These are phyloP conservation scores for Alloscopus bannaensis DNA, from an alignment of 2,888 invertebrate genomes.

Conservation along the genomic window DNA sequence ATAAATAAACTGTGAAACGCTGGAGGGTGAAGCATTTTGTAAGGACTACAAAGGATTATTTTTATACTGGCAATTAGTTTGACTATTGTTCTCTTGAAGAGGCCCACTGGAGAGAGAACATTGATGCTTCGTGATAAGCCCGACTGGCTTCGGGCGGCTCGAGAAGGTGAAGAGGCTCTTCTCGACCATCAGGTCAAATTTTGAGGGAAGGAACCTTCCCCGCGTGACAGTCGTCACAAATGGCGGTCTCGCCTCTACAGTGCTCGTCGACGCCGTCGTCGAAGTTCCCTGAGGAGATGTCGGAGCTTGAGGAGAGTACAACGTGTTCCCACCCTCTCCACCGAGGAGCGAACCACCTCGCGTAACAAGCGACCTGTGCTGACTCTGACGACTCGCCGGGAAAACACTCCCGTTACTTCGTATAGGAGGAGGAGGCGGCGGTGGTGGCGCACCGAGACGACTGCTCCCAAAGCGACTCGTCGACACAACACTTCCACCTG, in stretches of 20 bases:
- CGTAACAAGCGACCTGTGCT: constrained; percentile 43
- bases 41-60: no score
- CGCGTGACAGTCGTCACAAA: constrained; percentile 72
- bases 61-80: constrained; percentile 46
- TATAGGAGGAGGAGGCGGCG: no score
- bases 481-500: background rate
- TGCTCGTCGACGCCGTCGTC: constrained; percentile 37
- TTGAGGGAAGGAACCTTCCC: constrained; percentile 71
- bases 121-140: constrained; percentile 67
- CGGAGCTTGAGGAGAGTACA: background rate
- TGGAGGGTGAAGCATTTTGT: no score
- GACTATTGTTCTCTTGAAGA: constrained; percentile 35
- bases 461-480: no score
- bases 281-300: constrained; percentile 26
- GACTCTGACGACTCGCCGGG: background rate
- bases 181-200: constrained; percentile 73
- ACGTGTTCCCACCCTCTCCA: background rate
- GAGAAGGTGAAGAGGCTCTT: constrained; percentile 71
- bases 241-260: constrained; percentile 67
- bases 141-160: constrained; percentile 71
- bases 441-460: no score
- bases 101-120: constrained; percentile 64
- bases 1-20: no score
- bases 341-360: constrained; percentile 9
- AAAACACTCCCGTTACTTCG: no score